Evolutionary conservation across 2,888 invertebrate species (phyloP).

Genomic region (Drosophila kokeensis): DNA sequence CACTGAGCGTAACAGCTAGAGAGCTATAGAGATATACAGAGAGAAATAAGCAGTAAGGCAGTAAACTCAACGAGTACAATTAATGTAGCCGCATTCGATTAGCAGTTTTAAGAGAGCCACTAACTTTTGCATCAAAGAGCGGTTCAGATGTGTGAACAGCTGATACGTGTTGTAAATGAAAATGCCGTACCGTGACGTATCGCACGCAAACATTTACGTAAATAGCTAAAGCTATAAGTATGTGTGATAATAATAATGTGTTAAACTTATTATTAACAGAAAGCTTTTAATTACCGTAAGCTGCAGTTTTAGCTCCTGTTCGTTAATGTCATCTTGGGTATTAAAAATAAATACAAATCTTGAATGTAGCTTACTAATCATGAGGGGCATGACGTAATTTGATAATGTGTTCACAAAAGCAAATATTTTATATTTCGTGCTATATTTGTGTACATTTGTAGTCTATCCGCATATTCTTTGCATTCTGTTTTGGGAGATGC

Average conservation of each 20-base stretch:
- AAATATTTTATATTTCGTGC: conserved; percentile 10
- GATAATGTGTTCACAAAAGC: conserved; percentile 3
- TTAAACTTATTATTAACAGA: neutral
- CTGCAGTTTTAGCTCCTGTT: neutral
- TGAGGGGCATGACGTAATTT: conserved; percentile 26
- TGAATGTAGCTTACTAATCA: neutral
- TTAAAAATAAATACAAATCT: neutral
- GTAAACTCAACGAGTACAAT: conserved; percentile 7
- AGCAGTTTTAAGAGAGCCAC: conserved; percentile 22
- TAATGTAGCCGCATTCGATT: neutral
- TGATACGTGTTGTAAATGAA: conserved; percentile 22
- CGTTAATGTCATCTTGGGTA: neutral
- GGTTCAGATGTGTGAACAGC: conserved; percentile 34
- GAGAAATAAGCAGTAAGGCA: conserved; percentile 3
- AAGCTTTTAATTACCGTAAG: neutral
- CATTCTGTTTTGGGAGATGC: conserved; percentile 42
- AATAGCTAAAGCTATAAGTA: neutral
- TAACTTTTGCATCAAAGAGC: conserved; percentile 24
- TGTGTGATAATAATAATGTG: neutral
- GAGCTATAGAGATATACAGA: conserved; percentile 8
- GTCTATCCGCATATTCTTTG: conserved; percentile 20
- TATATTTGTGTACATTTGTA: conserved; percentile 20
- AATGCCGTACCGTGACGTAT: conserved; percentile 35
- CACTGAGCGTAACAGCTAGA: conserved; percentile 7
- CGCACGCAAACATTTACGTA: conserved; percentile 7